These are phyloP conservation scores for Octopus sinensis DNA, from an alignment of 1,140 invertebrate species.

Conservation along the genomic window DNA sequence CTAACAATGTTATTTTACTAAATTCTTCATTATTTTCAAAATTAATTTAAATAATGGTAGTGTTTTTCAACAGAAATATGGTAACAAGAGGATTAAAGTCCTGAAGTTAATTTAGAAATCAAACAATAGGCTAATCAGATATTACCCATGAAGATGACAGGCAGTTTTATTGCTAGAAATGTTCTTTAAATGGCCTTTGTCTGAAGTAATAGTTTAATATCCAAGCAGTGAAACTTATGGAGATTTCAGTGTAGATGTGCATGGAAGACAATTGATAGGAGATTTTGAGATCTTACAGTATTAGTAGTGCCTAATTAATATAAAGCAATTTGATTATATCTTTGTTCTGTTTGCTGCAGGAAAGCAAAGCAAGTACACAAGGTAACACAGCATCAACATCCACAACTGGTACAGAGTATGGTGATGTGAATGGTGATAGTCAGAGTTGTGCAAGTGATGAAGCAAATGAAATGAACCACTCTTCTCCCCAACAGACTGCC, in stretches of 20 bases:
- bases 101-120: too few species aligned
- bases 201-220: neutral
- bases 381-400: neutral
- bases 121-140: too few species aligned
- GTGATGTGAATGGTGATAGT: constrained; percentile 4
- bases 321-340: neutral
- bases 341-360: neutral
- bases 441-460: constrained; percentile 9
- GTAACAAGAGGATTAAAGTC: too few species aligned
- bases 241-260: neutral
- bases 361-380: neutral
- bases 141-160: too few species aligned
- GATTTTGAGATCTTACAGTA: neutral
- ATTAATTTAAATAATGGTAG: too few species aligned
- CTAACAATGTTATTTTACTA: too few species aligned
- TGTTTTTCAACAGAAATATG: too few species aligned
- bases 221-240: neutral
- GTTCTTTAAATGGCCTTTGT: neutral
- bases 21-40: too few species aligned
- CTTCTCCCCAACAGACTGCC: neutral
- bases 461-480: neutral
- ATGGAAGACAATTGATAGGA: neutral
- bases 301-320: neutral
- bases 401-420: neutral
- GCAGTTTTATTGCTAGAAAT: too few species aligned